Conservation (phyloP, 2,113 vertebrate species). For the Chamaea fasciata region DNA sequence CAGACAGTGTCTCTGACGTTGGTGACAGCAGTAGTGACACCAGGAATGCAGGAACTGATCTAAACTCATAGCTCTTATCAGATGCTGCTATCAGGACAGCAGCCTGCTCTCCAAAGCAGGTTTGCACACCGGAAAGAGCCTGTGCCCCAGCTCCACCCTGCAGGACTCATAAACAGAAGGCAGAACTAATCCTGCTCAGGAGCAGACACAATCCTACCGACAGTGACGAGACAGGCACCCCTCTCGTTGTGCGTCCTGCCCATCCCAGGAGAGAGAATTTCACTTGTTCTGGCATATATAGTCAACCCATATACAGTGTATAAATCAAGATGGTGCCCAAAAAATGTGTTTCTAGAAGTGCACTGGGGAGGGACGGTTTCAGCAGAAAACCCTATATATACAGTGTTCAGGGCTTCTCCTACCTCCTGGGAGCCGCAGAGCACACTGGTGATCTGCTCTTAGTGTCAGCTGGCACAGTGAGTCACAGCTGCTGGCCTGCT, state of each 20-base stretch:
- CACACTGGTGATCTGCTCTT: not conserved
- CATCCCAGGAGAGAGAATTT: not conserved
- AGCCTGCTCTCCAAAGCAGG: not conserved
- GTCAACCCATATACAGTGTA: not conserved
- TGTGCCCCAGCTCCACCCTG: not conserved
- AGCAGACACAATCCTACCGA: not conserved
- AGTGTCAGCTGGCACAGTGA: not conserved
- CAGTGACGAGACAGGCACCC: fast-evolving
- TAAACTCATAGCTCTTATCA: not conserved
- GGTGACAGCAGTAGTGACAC: not conserved
- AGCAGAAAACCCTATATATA: not conserved
- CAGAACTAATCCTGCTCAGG: not conserved
- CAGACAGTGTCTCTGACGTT: not conserved
- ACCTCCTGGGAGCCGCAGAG: not conserved
- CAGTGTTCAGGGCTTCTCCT: not conserved
- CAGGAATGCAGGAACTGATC: constrained; percentile 9
- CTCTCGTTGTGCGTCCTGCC: fast-evolving
- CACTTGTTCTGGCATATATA: not conserved
- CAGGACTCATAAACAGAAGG: not conserved
- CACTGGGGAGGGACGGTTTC: not conserved
- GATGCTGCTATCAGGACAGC: not conserved
- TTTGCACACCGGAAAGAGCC: not conserved
- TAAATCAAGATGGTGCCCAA: not conserved
- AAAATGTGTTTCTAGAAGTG: not conserved
- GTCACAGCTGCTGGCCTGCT: constrained; percentile 11